Base-by-base conservation (phyloP, 2,797 vertebrate species). In the Delichon dasypus region DNA sequence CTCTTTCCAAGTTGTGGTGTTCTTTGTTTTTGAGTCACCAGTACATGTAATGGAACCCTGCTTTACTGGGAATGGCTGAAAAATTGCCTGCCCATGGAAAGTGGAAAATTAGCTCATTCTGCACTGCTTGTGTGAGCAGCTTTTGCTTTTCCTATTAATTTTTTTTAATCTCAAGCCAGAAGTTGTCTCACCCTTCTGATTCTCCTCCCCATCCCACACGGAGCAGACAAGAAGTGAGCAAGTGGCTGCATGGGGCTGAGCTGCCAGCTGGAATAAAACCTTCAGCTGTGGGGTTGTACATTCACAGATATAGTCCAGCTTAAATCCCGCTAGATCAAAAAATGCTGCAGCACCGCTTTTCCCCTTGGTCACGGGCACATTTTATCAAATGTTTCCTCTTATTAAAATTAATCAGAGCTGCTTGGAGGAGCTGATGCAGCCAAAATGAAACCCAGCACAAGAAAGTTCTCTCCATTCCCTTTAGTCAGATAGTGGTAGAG, bases 1-100 rank as follows among this genome's bases (percentile, higher is more conserved):
- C 4, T 27, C 0, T 0, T 30, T 71, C 27, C 9, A 19, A 19
- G 16, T 42, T 45, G 55, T 11, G 20, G 6, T 4, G 3, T 17
- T 78, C 51, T 61, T 29, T 75, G 26, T 84, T 84, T 48, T 48
- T 68, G 13, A 23, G 74, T 61, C n/a, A 51, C 9, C 15, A 8
- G 6, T 10, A 42, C 3, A 1, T 0, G 4, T 18, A 14, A 57
- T 9, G 8, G 27, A 80, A 16, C 20, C 11, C 5, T 36, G 17
- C 19, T 42, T 34, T 65, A 27, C 51, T n/a, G 68, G 22, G 32
- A 68, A 20, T 29, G 25, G 29, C 29, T 65, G 42, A 55, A 66
- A 32, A 27, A 7, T n/a, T 32, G 8, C 16, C 13, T 66, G 22
- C 9, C 13, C 4, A 7, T 21, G 9, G 13, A 23, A 78, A 62